Conservation (phyloP, 2,888 invertebrate species). For the Formica aserva region DNA sequence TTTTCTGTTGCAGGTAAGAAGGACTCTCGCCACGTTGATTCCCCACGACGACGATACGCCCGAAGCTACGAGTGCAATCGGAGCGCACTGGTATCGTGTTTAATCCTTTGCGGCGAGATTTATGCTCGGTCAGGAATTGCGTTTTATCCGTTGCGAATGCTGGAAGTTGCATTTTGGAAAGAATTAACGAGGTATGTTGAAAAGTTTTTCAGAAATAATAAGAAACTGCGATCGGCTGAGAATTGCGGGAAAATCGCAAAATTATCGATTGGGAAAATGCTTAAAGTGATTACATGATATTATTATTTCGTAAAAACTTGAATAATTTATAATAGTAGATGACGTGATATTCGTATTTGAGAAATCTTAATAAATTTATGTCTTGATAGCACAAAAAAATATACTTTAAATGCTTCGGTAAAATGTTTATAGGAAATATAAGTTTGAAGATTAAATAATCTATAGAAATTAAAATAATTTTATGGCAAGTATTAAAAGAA, state of each 20-base stretch:
- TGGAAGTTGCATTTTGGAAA: not conserved
- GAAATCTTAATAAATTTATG: not conserved
- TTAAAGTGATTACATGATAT: not conserved
- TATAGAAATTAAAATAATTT: not conserved
- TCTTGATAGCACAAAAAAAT: not conserved
- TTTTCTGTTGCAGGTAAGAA: slow-evolving; percentile 68
- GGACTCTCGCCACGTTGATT: not conserved
- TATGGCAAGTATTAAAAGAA: not conserved
- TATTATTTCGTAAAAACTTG: not conserved
- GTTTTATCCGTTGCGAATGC: not conserved
- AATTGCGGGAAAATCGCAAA: not conserved
- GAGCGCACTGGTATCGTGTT: slow-evolving; percentile 35
- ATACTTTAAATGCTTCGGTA: not conserved
- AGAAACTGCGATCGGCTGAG: not conserved
- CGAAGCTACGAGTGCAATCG: slow-evolving; percentile 29
- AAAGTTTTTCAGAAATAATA: not conserved
- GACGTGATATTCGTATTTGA: not conserved
- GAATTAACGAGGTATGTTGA: not conserved
- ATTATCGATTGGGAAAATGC: not conserved
- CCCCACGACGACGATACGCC: slow-evolving; percentile 1
- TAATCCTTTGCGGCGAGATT: slow-evolving; percentile 30
- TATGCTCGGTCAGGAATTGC: slow-evolving; percentile 15
- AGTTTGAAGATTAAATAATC: not conserved
- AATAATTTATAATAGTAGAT: not conserved
- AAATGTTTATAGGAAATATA: not conserved